Evolutionary conservation across 53 echinoderm and acorn worm species (phyloP).

Genomic region (Luidia sarsii): DNA sequence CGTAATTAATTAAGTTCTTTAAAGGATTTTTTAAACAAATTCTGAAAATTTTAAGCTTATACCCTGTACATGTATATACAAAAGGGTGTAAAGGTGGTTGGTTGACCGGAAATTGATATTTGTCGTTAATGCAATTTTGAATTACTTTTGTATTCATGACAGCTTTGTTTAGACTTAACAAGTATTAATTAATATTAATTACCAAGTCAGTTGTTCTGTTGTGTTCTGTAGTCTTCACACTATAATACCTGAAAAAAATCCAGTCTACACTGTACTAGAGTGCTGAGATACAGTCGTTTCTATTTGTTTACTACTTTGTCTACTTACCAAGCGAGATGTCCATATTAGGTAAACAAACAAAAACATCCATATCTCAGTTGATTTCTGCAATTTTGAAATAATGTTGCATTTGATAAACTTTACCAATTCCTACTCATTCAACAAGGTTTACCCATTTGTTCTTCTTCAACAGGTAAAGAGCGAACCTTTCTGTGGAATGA

Average conservation of each 20-base stretch:
- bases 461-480: too few relatives aligned
- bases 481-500: too few relatives aligned
- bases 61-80: too few relatives aligned
- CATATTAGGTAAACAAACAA: not conserved
- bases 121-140: not conserved
- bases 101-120: not conserved
- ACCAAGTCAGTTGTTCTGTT: not conserved
- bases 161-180: not conserved
- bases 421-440: too few relatives aligned
- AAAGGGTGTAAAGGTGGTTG: too few relatives aligned
- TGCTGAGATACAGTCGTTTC: not conserved
- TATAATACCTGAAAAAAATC: not conserved
- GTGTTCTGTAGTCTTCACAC: too few relatives aligned
- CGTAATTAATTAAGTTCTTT: not conserved
- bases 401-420: too few relatives aligned
- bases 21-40: not conserved
- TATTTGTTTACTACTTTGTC: slow-evolving; percentile 43
- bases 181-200: not conserved
- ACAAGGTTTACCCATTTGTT: too few relatives aligned
- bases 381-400: not conserved
- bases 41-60: too few relatives aligned
- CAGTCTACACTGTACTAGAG: not conserved
- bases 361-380: not conserved
- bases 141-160: not conserved
- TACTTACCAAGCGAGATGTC: not conserved